Conservation (phyloP, 2,888 invertebrate species). For the Macaria liturata region DNA sequence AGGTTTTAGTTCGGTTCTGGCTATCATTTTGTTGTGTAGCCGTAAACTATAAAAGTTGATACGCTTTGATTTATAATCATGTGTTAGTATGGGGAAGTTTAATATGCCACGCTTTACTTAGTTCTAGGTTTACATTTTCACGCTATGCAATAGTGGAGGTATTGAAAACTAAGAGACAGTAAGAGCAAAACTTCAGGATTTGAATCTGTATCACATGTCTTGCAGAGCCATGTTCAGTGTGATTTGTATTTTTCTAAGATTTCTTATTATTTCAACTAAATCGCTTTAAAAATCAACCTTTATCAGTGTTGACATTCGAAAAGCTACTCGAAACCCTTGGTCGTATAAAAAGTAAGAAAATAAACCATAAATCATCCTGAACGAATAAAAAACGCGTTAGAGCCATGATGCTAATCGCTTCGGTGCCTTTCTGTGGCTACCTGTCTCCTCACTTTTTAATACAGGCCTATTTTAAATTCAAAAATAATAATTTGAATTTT, state of each 20-base stretch:
- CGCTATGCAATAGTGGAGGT: no score
- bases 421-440: conserved; percentile 62
- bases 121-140: no score
- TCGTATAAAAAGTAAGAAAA: conserved; percentile 43
- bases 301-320: conserved; percentile 52
- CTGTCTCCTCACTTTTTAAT: conserved; percentile 45
- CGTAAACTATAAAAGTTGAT: not conserved
- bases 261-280: no score
- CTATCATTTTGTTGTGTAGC: not conserved
- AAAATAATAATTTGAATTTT: conserved; percentile 7
- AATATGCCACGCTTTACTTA: no score
- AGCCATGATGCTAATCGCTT: conserved; percentile 59
- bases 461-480: conserved; percentile 14
- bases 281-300: conserved; percentile 36
- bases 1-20: not conserved
- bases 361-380: conserved; percentile 51
- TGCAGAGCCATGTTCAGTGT: no score
- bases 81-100: no score
- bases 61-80: no score
- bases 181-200: no score
- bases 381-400: conserved; percentile 50
- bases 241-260: no score
- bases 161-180: no score
- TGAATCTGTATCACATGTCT: no score
- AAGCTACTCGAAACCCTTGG: conserved; percentile 32